Percentiles rank a stretch among this genome's conserved stretches.
Conservation (phyloP, 2,888 invertebrate genomes). For the Conistra vaccinii region DNA sequence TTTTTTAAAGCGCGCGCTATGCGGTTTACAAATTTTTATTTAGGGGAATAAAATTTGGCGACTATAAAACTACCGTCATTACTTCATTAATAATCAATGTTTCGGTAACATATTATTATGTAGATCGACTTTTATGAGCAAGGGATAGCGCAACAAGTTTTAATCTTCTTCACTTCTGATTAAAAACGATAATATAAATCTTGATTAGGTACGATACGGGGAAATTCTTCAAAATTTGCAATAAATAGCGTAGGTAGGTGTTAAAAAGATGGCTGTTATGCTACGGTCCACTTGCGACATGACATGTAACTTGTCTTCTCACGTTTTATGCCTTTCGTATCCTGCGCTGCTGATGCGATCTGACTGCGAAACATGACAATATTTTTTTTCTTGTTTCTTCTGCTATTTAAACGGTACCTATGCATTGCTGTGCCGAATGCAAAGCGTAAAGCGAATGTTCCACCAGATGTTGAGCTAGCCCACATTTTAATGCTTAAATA, state of each 20-base stretch:
- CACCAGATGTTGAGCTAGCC: neutral
- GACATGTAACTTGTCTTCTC: neutral
- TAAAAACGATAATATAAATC: neutral
- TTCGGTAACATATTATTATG: neutral
- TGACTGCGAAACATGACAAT: neutral
- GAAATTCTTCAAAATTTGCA: neutral
- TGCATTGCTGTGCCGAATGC: neutral
- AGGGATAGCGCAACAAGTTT: neutral
- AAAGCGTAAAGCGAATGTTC: slow-evolving; percentile 6
- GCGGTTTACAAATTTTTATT: neutral
- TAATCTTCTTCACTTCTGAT: neutral
- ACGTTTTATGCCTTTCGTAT: neutral
- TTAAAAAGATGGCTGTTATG: neutral
- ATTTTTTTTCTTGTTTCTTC: neutral
- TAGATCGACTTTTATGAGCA: neutral
- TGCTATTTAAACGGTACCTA: neutral
- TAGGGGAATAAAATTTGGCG: neutral
- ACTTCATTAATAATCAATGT: neutral
- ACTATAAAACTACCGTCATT: neutral
- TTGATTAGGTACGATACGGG: neutral
- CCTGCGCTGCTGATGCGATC: neutral
- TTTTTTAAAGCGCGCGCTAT: no score
- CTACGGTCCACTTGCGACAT: neutral
- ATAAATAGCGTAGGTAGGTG: neutral
- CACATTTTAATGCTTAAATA: neutral